Evolutionary conservation across 1,140 invertebrate genomes (phyloP).

Genomic region (Papilio aristodemus): DNA sequence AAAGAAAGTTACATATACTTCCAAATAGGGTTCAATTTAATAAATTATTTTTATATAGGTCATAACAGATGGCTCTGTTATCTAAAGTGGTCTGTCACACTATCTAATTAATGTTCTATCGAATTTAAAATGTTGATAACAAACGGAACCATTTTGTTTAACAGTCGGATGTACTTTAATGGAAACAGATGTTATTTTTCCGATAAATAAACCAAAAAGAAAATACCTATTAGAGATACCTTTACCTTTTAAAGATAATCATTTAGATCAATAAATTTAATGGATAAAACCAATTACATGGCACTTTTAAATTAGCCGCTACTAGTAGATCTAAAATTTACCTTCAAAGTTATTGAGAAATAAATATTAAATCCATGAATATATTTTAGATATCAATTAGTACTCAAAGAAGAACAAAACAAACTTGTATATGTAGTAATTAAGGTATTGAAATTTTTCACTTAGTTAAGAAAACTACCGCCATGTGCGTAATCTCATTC

Average conservation of each 20-base stretch:
- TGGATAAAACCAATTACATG: too few species aligned
- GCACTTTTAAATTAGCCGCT: too few species aligned
- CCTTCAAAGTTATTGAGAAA: not conserved
- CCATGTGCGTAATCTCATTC: too few species aligned
- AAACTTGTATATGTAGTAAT: too few species aligned
- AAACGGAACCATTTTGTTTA: conserved; percentile 26
- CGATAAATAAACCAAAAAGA: not conserved
- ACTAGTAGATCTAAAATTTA: not conserved
- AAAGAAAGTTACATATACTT: not conserved
- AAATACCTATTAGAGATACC: not conserved
- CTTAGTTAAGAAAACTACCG: too few species aligned
- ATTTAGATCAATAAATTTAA: too few species aligned
- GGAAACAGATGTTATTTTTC: conserved; percentile 24
- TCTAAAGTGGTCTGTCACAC: conserved; percentile 28
- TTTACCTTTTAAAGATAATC: not conserved
- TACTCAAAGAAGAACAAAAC: too few species aligned
- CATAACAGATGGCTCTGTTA: conserved; percentile 27
- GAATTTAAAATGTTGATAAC: conserved; percentile 10
- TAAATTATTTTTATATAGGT: not conserved
- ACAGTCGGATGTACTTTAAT: not conserved
- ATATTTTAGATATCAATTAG: too few species aligned
- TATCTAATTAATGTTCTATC: conserved; percentile 30
- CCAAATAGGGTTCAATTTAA: not conserved
- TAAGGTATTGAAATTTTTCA: too few species aligned
- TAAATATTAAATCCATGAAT: too few species aligned